Conservation (phyloP, 1,140 invertebrate species). For the Drosophila burlai region DNA sequence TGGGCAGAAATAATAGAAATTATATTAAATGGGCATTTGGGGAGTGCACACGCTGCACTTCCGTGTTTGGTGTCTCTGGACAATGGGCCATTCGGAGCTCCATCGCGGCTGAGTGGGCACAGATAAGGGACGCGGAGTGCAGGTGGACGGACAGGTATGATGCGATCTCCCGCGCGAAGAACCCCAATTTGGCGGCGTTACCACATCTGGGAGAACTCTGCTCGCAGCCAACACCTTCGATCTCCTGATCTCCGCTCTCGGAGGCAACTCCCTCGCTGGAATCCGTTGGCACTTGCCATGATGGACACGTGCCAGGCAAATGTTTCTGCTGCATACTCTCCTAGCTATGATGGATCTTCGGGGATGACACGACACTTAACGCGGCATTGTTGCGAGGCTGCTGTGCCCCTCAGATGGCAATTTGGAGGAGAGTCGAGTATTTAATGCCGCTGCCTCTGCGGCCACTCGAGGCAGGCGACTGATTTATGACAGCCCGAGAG, state of each 20-base stretch:
- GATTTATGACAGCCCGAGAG: conserved; percentile 72
- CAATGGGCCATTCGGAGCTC: conserved; percentile 67
- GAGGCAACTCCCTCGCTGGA: conserved; percentile 48
- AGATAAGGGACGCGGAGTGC: conserved; percentile 16
- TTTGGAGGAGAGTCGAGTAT: conserved; percentile 70
- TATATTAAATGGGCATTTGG: conserved; percentile 81
- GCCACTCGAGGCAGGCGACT: conserved; percentile 61
- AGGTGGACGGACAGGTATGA: conserved; percentile 31
- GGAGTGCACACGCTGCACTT: conserved; percentile 73
- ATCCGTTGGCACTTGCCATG: conserved; percentile 48
- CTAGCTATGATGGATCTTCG: conserved; percentile 73
- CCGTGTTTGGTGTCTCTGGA: conserved; percentile 64
- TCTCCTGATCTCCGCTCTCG: not conserved
- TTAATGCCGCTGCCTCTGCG: conserved; percentile 55
- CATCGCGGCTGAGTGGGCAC: conserved; percentile 13
- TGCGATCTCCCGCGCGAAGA: conserved; percentile 41
- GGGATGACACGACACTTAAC: conserved; percentile 80
- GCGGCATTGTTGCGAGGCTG: conserved; percentile 50
- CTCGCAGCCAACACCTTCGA: conserved; percentile 50
- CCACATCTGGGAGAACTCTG: conserved; percentile 46
- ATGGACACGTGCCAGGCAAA: conserved; percentile 79
- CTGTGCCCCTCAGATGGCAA: conserved; percentile 61
- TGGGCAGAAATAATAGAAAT: conserved; percentile 81
- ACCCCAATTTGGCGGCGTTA: conserved; percentile 67
- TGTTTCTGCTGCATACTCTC: conserved; percentile 52